These are phyloP conservation scores for Entomobrya multifasciata DNA, from an alignment of 2,888 invertebrate genomes.

Conservation along the genomic window DNA sequence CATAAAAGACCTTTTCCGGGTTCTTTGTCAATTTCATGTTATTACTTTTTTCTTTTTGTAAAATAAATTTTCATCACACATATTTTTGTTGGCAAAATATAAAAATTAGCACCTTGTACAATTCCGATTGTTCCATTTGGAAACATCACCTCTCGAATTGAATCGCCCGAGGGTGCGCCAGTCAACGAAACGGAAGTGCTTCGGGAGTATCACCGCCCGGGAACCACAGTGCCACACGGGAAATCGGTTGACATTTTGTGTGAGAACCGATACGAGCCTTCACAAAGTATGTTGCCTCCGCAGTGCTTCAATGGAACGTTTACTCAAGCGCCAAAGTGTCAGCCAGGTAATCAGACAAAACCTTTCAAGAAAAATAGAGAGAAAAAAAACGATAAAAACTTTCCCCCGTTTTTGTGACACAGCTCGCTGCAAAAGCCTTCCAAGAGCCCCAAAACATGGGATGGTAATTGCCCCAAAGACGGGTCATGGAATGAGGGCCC, in stretches of 20 bases:
- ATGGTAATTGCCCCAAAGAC: slow-evolving; percentile 98
- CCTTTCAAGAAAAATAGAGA: neutral
- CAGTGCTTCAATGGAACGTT: slow-evolving; percentile 97
- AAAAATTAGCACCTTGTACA: slow-evolving; percentile 91
- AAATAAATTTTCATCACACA: too few relatives aligned
- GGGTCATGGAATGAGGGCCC: slow-evolving; percentile 97
- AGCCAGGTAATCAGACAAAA: slow-evolving; percentile 84
- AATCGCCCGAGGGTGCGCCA: slow-evolving; percentile 67
- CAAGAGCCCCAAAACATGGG: slow-evolving; percentile 92
- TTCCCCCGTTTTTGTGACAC: too few relatives aligned
- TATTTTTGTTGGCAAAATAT: neutral
- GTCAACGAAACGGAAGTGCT: slow-evolving; percentile 54
- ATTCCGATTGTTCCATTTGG: slow-evolving; percentile 87
- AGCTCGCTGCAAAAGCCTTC: slow-evolving; percentile 90
- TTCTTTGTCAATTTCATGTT: slow-evolving; percentile 40
- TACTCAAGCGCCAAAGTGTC: slow-evolving; percentile 94
- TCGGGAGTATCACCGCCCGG: slow-evolving; percentile 68
- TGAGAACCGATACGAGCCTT: slow-evolving; percentile 87
- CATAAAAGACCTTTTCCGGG: slow-evolving; percentile 74
- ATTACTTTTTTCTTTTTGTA: neutral
- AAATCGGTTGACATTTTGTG: slow-evolving; percentile 89
- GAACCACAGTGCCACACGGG: slow-evolving; percentile 86
- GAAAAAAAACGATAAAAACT: too few relatives aligned
- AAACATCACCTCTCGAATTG: slow-evolving; percentile 78
- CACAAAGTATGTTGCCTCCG: slow-evolving; percentile 87